phyloP scores from a whole-genome alignment of 2,113 vertebrate genomes.

The Thalassoma bifasciatum region DNA sequence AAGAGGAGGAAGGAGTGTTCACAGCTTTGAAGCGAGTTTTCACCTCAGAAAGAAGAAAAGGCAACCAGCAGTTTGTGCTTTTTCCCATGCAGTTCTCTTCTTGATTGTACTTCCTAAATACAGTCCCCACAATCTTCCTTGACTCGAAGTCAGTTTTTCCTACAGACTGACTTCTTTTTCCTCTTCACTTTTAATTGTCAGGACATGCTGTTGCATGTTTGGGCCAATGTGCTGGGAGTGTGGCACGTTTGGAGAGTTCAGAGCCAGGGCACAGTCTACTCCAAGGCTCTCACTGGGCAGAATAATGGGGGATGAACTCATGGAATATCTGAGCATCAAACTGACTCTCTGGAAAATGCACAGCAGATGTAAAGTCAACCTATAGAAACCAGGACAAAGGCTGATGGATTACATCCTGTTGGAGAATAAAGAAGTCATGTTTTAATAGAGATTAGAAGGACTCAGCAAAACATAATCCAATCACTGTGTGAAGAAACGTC shows the following conservation, averaged over 20 bases:
- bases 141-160: slow-evolving; percentile 44
- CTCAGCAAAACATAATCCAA: background rate
- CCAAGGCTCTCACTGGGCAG: slow-evolving; percentile 1
- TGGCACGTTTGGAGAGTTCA: slow-evolving; percentile 32
- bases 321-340: slow-evolving; percentile 48
- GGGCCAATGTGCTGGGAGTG: slow-evolving; percentile 22
- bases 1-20: background rate
- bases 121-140: slow-evolving; percentile 3
- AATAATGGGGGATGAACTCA: slow-evolving; percentile 36
- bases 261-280: slow-evolving; percentile 41
- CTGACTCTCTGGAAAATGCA: slow-evolving; percentile 4
- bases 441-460: too few relatives aligned
- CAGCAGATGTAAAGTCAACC: slow-evolving; percentile 15
- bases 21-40: background rate
- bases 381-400: background rate
- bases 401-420: background rate
- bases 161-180: background rate
- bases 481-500: background rate
- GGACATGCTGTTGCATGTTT: slow-evolving; percentile 29
- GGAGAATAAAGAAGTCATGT: too few relatives aligned
- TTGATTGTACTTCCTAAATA: background rate
- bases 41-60: too few relatives aligned
- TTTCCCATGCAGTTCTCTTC: background rate
- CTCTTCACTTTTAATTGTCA: slow-evolving; percentile 24
- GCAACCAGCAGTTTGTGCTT: background rate